Percentiles rank a stretch among this genome's conserved stretches.
Evolutionary conservation across 1,140 invertebrate genomes (phyloP).

Genomic region (Drosophila kohkoa): DNA sequence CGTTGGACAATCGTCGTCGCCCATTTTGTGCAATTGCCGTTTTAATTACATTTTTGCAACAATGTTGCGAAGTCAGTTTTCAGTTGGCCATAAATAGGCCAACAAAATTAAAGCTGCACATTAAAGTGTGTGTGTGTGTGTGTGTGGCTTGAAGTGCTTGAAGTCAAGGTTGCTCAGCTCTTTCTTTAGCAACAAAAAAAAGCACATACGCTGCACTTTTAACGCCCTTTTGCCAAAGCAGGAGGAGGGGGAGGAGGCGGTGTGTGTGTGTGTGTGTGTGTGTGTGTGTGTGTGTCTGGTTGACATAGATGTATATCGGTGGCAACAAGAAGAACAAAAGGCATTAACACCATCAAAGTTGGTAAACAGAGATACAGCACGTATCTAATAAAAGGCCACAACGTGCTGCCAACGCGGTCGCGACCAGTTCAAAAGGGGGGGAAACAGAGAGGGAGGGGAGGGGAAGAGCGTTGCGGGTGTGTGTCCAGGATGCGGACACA

Average conservation of each 20-base stretch:
- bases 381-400: constrained; percentile 83
- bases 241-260: neutral
- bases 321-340: constrained; percentile 61
- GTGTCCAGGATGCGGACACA: constrained; percentile 37
- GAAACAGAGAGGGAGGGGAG: no score
- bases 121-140: neutral
- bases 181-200: constrained; percentile 15
- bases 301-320: constrained; percentile 66
- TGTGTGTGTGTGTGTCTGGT: constrained; percentile 26
- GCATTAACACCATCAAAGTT: constrained; percentile 82
- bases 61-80: constrained; percentile 44
- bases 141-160: neutral
- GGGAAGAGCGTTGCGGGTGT: neutral
- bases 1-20: constrained; percentile 17
- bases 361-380: constrained; percentile 82
- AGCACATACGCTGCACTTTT: constrained; percentile 58
- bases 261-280: constrained; percentile 17
- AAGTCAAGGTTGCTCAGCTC: constrained; percentile 45
- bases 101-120: constrained; percentile 32
- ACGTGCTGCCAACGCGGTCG: constrained; percentile 72
- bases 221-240: constrained; percentile 27
- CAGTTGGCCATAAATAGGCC: constrained; percentile 11
- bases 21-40: constrained; percentile 48
- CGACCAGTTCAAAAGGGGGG: constrained; percentile 36
- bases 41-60: constrained; percentile 71